Evolutionary conservation across 2,888 invertebrate species (phyloP).

Genomic region (Mylabris sibirica): DNA sequence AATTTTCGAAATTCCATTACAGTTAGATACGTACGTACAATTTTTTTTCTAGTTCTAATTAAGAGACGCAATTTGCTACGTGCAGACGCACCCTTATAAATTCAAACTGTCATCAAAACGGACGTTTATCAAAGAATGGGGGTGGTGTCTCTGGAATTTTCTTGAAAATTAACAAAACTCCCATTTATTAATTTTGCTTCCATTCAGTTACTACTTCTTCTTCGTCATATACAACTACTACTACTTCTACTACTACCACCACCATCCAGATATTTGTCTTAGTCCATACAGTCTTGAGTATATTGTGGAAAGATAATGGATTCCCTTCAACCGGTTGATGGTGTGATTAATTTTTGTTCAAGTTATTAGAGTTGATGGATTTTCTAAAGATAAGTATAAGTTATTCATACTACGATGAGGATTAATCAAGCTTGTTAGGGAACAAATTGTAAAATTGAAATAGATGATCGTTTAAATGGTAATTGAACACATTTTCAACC

Average conservation of each 20-base stretch:
- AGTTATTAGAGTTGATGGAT: slow-evolving; percentile 45
- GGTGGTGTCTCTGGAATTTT: not conserved
- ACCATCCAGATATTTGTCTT: slow-evolving; percentile 45
- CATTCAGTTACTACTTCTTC: slow-evolving; percentile 14
- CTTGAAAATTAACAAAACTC: not conserved
- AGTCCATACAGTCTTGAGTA: slow-evolving; percentile 37
- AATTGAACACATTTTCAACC: not conserved
- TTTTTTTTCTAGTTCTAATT: not conserved
- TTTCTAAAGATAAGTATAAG: slow-evolving; percentile 40
- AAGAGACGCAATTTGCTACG: not conserved
- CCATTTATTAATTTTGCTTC: slow-evolving; percentile 33
- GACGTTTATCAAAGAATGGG: not conserved
- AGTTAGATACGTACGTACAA: too few relatives aligned
- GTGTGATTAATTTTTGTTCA: slow-evolving; percentile 52
- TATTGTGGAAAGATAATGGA: slow-evolving; percentile 49
- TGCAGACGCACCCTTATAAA: not conserved
- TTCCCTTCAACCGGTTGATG: slow-evolving; percentile 45
- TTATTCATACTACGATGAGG: slow-evolving; percentile 42
- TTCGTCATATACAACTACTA: too few relatives aligned
- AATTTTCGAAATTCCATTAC: slow-evolving; percentile 14
- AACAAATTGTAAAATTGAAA: slow-evolving; percentile 42
- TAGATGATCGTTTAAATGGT: slow-evolving; percentile 38
- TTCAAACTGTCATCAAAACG: not conserved
- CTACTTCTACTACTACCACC: not conserved
- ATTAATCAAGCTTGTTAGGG: slow-evolving; percentile 38